Evolutionary conservation across 23 tunicate genomes (phyloP), one percentile per base, ranked within the genome.

Genomic region (Aplidium turbinatum): DNA sequence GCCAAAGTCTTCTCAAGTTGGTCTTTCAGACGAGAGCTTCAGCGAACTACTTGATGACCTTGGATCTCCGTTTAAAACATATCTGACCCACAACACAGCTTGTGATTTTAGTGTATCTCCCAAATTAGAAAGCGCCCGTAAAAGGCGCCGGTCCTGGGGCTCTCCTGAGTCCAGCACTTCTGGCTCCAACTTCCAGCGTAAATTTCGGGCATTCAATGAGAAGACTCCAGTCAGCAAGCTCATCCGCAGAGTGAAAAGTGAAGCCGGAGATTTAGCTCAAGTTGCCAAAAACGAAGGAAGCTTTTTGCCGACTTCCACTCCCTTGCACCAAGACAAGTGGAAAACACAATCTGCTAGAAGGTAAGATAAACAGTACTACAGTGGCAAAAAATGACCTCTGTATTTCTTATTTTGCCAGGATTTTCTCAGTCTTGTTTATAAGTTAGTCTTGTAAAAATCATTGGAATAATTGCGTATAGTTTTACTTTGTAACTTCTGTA

Each of bases 111-210:
- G 26, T 2, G 2, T 33, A 39, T 38, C 60, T 0, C 70, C 85
- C 23, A 68, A 51, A 21, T 20, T 26, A 1, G 13, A 60, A 3
- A 38, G 68, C 28, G 75, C 67, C 20, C 58, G 85, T 1, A 80
- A 80, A 40, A 40, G 85, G 2, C 74, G 85, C 33, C 74, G 85
- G n/a, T 80, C 85, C 35, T 80, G 85, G 85, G 85, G 85, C 1
- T 80, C 85, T 27, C 85, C 85, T 32, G 85, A 80, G 50, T 63
- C 85, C 32, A 64, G 75, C 30, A 40, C 48, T 29, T 40, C 19
- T 6, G 57, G 72, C 3, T 27, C 28, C 3, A 46, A 47, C 2
- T 58, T 76, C 46, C 56, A 60, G 57, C 32, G 31, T 4, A 33
- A 73, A 13, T 16, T 57, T 11, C 55, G 46, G 25, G 40, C 54